These are phyloP conservation scores for Agrotis exclamationis DNA, from an alignment of 2,888 invertebrate genomes.

Conservation along the genomic window DNA sequence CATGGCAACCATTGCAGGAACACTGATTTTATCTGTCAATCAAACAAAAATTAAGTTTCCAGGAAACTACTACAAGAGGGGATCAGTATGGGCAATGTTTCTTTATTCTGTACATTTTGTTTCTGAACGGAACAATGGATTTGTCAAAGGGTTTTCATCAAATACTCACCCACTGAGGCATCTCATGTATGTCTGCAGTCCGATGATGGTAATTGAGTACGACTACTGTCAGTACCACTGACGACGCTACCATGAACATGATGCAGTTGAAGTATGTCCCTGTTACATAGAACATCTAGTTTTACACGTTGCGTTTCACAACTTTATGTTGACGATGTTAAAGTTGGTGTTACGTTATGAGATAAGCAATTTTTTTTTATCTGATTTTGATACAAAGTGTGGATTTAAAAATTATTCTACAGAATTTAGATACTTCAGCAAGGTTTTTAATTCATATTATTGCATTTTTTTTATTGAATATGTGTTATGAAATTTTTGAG, in stretches of 20 bases:
- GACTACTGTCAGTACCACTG: slow-evolving; percentile 98
- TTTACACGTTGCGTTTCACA: slow-evolving; percentile 23
- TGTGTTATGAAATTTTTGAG: neutral
- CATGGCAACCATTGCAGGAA: slow-evolving; percentile 99
- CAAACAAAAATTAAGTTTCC: neutral
- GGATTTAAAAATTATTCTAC: neutral
- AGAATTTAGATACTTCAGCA: neutral
- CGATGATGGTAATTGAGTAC: slow-evolving; percentile 99
- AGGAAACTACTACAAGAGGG: no score
- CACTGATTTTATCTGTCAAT: slow-evolving; percentile 96
- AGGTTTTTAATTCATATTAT: neutral
- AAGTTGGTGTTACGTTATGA: neutral
- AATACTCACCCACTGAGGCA: slow-evolving; percentile 98
- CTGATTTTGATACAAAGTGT: neutral
- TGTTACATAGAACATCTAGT: slow-evolving; percentile 83
- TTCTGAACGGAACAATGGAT: neutral
- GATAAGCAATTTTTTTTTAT: neutral
- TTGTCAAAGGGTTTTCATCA: neutral
- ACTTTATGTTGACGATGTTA: slow-evolving; percentile 10
- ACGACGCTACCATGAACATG: slow-evolving; percentile 99
- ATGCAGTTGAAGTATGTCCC: slow-evolving; percentile 99
- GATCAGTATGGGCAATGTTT: neutral
- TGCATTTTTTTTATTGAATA: neutral
- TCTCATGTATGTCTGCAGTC: slow-evolving; percentile 98
- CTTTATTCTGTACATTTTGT: neutral